phyloP scores from a whole-genome alignment of 2,113 vertebrate species.

The Ctenomys sociabilis region DNA sequence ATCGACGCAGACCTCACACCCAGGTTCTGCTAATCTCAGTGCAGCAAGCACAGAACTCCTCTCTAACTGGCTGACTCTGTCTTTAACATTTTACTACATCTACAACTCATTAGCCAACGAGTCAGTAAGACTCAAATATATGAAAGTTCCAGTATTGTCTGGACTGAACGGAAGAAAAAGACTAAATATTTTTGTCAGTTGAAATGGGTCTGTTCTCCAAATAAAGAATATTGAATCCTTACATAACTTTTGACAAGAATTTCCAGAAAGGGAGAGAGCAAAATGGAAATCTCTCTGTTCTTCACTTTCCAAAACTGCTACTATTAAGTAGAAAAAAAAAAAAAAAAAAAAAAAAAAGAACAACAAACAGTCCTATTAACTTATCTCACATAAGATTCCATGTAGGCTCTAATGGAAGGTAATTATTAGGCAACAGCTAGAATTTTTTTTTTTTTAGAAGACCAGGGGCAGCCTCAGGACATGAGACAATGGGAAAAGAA shows the following conservation, averaged over 20 bases:
- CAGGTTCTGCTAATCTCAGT: not conserved
- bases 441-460: not conserved
- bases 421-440: not conserved
- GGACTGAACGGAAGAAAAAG: not conserved
- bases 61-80: not conserved
- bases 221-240: not conserved
- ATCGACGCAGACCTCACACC: not conserved
- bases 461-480: not conserved
- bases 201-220: not conserved
- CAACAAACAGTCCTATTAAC: not conserved
- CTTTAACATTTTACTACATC: not conserved
- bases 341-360: not conserved
- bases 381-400: not conserved
- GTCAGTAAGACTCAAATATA: not conserved
- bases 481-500: not conserved
- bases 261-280: constrained; percentile 25
- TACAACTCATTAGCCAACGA: not conserved
- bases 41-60: not conserved
- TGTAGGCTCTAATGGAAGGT: not conserved
- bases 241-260: constrained; percentile 3
- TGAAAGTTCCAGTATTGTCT: not conserved
- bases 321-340: not conserved
- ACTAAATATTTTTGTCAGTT: not conserved
- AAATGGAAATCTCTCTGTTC: not conserved
- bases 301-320: not conserved